Evolutionary conservation across 2,888 invertebrate species (phyloP), one percentile per base, ranked within the genome.

Genomic region (Galerucella pusilla): DNA sequence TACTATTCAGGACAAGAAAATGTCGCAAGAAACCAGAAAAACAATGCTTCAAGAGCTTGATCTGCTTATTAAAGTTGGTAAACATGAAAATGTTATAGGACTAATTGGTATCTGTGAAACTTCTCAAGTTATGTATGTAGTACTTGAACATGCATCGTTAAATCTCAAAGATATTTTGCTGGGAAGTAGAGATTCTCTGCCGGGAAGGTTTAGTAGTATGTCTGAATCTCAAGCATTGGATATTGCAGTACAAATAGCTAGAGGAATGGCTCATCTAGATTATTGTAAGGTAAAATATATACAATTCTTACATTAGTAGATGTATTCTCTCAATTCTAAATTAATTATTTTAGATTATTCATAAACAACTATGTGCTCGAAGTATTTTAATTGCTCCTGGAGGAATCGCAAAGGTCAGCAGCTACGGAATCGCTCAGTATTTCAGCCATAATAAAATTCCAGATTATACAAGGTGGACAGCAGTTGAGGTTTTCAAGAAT

Each of bases 71-170:
- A 91, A 91, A 83, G 88, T 93, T 12, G 92, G 92, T 78, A 91
- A 91, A 73, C 93, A 94, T 85, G 91, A 92, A 61, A 93, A 95
- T 86, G 89, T 96, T 1, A 89, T 94, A 9, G 90, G 92, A 73
- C 90, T 96, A 61, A 90, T 94, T 80, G 96, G 96, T 1, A 93
- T 94, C 52, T 94, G 94, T 84, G 95, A 96, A 85, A 94, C 93
- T 12, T 90, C 92, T 9, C 94, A 94, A 73, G 92, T 92, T 78
- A 88, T 95, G 57, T 93, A 93, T 86, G 90, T 96, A 2, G 92
- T 94, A 0, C 87, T 95, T 68, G 95, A 96, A 85, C 90, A 93
- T 82, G 90, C 91, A 54, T 90, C 91, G 45, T 90, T 91, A 57
- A 91, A 91, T 60, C 86, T 96, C 7, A 96, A 96, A 85, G 92